Evolutionary conservation across 2,888 invertebrate species (phyloP).

Genomic region (Lasioglossum leucozonium): DNA sequence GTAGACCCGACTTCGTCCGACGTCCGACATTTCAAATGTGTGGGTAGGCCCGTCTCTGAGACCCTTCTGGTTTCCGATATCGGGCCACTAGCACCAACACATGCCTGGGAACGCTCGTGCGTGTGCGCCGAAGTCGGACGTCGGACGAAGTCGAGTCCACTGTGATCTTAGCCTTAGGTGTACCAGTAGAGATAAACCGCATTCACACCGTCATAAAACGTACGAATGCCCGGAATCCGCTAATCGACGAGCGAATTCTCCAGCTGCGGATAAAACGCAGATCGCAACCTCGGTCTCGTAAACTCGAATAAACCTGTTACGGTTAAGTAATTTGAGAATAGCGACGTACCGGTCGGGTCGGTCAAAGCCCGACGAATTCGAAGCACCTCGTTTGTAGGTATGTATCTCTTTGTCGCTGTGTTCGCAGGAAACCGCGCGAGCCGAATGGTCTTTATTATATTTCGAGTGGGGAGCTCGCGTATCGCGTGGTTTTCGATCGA

Average conservation of each 20-base stretch:
- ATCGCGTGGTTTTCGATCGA: constrained; percentile 59
- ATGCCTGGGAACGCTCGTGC: too few species aligned
- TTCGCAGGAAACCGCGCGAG: neutral
- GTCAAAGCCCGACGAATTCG: neutral
- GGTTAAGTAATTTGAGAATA: neutral
- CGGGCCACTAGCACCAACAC: too few species aligned
- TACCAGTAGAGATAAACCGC: too few species aligned
- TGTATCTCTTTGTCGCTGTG: neutral
- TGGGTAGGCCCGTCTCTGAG: too few species aligned
- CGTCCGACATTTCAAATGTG: too few species aligned
- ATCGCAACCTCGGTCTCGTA: neutral
- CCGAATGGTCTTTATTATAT: constrained; percentile 56
- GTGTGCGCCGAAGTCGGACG: too few species aligned
- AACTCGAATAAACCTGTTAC: neutral
- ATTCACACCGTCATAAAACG: neutral
- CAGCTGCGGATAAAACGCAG: neutral
- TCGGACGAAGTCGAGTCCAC: too few species aligned
- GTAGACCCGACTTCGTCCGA: too few species aligned
- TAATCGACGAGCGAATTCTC: neutral
- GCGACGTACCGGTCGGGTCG: neutral
- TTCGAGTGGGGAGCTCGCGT: constrained; percentile 49
- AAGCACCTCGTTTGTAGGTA: neutral
- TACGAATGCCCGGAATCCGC: neutral
- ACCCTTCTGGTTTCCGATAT: too few species aligned
- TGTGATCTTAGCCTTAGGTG: too few species aligned